Conservation (phyloP, 2,888 invertebrate genomes). For the Ashinkailepas kermadecensis region DNA sequence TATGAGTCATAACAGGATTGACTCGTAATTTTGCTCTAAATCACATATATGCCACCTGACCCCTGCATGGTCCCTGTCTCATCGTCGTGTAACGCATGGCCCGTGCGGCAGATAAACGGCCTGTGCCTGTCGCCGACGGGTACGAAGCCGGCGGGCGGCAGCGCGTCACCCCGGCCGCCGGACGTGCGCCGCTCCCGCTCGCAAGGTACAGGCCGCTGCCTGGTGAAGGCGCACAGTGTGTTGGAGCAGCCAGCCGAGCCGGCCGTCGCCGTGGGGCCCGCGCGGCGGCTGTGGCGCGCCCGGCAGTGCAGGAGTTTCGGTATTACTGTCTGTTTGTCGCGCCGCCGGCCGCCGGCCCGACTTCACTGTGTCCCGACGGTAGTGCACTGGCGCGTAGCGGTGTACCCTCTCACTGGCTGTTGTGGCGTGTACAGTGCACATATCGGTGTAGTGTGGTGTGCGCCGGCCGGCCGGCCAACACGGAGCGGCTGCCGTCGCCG, state of each 20-base stretch:
- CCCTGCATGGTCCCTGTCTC: no score
- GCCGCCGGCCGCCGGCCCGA: no score
- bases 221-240: constrained; percentile 31
- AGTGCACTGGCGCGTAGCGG: neutral
- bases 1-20: no score
- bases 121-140: constrained; percentile 59
- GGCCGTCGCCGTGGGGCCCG: neutral
- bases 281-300: constrained; percentile 9
- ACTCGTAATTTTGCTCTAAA: no score
- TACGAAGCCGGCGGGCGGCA: constrained; percentile 36
- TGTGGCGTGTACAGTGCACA: constrained; percentile 35
- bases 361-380: no score
- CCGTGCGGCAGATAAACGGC: constrained; percentile 58
- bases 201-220: constrained; percentile 70
- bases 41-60: no score
- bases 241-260: neutral
- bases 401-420: neutral
- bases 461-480: constrained; percentile 35
- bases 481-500: constrained; percentile 32
- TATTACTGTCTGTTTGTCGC: neutral
- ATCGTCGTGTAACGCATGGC: no score
- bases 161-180: constrained; percentile 36
- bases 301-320: constrained; percentile 18
- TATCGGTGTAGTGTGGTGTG: constrained; percentile 39
- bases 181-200: constrained; percentile 63